Conservation (phyloP, 2,113 vertebrate species). For the Nanger granti region DNA sequence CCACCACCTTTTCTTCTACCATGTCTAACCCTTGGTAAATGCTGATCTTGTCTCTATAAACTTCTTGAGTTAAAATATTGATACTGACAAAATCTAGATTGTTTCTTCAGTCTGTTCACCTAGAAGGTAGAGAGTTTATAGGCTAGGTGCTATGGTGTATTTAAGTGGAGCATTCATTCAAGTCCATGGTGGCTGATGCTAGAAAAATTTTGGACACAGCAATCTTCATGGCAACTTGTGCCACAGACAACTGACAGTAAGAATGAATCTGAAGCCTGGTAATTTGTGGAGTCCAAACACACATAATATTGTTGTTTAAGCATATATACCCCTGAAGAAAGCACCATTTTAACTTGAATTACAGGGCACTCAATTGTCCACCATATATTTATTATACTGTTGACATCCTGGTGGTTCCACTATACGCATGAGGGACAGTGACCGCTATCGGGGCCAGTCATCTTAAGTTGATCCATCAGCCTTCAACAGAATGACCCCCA, state of each 20-base stretch:
- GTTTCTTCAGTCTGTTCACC: neutral
- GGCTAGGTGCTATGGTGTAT: neutral
- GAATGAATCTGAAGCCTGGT: neutral
- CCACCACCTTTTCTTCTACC: too few relatives aligned
- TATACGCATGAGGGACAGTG: too few relatives aligned
- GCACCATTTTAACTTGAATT: neutral
- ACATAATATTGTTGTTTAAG: neutral
- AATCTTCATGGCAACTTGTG: neutral
- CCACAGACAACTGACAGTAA: neutral
- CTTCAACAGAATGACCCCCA: neutral
- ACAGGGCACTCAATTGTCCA: neutral
- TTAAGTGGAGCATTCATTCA: neutral
- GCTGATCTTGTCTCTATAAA: neutral
- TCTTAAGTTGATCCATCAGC: neutral
- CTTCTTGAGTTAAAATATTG: neutral
- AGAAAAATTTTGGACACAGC: neutral
- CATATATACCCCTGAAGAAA: neutral
- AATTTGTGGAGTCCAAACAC: neutral
- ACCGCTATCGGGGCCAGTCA: rapidly evolving
- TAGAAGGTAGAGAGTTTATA: neutral
- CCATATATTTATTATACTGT: neutral
- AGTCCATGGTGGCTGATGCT: neutral
- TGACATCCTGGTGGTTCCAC: neutral
- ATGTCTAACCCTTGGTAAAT: neutral
- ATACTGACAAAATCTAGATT: neutral